Conservation (phyloP, 2,113 vertebrate species). For the Oncorhynchus clarkii region DNA sequence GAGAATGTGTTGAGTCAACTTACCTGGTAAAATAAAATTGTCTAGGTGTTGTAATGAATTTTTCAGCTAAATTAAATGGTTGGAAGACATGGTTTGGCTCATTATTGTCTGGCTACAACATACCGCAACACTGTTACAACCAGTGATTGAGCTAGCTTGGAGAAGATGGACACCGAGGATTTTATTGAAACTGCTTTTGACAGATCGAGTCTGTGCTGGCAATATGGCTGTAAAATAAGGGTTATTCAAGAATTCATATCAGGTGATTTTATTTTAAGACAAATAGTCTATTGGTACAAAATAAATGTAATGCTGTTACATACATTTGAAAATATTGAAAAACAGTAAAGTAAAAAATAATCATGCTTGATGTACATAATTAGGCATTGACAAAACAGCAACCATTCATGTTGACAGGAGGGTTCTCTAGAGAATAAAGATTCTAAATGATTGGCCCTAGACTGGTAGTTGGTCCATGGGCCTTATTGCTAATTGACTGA, state of each 20-base stretch:
- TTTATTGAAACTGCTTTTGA: slow-evolving; percentile 52
- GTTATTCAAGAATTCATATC: slow-evolving; percentile 33
- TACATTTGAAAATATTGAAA: slow-evolving; percentile 19
- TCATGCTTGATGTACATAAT: slow-evolving; percentile 2
- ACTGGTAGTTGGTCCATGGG: neutral
- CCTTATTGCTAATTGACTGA: neutral
- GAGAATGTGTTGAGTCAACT: too few species aligned
- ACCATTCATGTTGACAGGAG: neutral
- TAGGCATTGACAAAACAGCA: neutral
- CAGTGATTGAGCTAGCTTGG: slow-evolving; percentile 54
- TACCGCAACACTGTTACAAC: slow-evolving; percentile 33
- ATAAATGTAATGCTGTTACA: slow-evolving; percentile 59
- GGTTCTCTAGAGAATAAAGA: neutral
- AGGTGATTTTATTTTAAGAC: slow-evolving; percentile 35
- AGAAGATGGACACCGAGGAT: slow-evolving; percentile 52
- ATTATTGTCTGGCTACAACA: slow-evolving; percentile 61
- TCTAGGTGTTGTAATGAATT: slow-evolving; percentile 63
- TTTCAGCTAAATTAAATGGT: slow-evolving; percentile 66
- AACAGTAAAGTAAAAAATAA: too few species aligned
- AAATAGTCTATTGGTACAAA: slow-evolving; percentile 60
- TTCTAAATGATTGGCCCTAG: neutral
- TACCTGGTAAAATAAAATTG: too few species aligned
- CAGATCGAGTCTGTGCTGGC: slow-evolving; percentile 50
- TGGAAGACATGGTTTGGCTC: slow-evolving; percentile 62
- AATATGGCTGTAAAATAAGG: slow-evolving; percentile 35